phyloP scores from a whole-genome alignment of 2,113 vertebrate species.

The Rhadina sibilatrix region DNA sequence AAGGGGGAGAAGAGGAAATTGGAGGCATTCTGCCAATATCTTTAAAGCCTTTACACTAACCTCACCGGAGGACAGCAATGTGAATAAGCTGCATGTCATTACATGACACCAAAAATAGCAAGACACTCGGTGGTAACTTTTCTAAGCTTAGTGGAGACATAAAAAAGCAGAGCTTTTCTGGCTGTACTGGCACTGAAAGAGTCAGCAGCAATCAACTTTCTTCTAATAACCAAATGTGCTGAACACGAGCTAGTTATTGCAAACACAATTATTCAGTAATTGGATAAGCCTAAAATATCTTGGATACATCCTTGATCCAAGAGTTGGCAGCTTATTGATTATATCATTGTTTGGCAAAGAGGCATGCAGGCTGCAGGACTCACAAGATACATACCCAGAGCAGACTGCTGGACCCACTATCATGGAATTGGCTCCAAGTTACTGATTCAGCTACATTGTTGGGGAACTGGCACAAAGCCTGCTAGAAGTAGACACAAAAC shows the following conservation, averaged over 20 bases:
- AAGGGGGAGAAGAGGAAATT: neutral
- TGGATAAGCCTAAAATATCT: conserved; percentile 73
- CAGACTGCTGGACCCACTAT: conserved; percentile 60
- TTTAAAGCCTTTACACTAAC: neutral
- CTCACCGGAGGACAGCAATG: neutral
- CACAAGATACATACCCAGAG: conserved; percentile 57
- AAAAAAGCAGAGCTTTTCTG: neutral
- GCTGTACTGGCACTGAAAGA: neutral
- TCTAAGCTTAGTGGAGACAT: neutral
- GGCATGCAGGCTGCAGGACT: conserved; percentile 56
- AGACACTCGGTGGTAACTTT: neutral
- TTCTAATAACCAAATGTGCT: conserved; percentile 62
- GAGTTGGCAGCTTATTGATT: conserved; percentile 69
- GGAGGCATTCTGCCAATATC: neutral
- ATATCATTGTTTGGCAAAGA: conserved; percentile 71
- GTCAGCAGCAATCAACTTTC: conserved; percentile 50
- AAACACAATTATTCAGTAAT: conserved; percentile 71
- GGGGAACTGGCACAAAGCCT: conserved; percentile 47
- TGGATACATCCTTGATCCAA: conserved; percentile 64
- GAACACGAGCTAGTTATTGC: conserved; percentile 57
- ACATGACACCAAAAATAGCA: neutral
- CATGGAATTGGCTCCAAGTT: conserved; percentile 50
- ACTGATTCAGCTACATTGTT: conserved; percentile 66
- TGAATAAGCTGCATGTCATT: conserved; percentile 2
- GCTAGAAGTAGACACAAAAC: conserved; percentile 55